These are phyloP conservation scores for Carcharodon carcharias DNA, from an alignment of 2,797 vertebrate genomes.

Conservation along the genomic window DNA sequence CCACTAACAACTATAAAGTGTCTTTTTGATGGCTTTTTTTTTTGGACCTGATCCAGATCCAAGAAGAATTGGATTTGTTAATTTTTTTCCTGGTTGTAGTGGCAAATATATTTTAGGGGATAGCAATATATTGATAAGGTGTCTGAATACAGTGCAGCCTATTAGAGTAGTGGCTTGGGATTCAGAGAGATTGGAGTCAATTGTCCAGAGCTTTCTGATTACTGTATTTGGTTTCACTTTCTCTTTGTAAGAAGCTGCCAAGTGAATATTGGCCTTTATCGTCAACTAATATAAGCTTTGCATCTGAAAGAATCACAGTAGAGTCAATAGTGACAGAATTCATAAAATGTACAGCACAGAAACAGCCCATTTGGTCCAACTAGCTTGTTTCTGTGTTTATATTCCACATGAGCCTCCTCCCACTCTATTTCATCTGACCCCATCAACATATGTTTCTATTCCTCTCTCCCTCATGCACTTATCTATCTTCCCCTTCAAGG, in stretches of 20 bases:
- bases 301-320: background rate
- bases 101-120: background rate
- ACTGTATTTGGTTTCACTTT: background rate
- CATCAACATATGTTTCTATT: no score
- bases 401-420: no score
- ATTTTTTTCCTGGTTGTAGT: background rate
- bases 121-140: background rate
- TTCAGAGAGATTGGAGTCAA: background rate
- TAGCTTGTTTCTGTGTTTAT: no score
- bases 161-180: no score
- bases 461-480: no score
- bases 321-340: background rate
- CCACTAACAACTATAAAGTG: background rate
- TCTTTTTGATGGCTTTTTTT: no score
- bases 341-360: background rate
- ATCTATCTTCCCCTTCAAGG: no score
- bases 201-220: background rate
- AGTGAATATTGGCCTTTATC: background rate
- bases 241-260: background rate
- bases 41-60: background rate
- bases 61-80: background rate
- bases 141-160: no score
- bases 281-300: background rate
- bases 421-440: background rate
- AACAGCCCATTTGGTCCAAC: no score